A percentile compares a stretch with the other conserved stretches of the same genome.
These are phyloP conservation scores for Tipula confusa DNA, from an alignment of 2,888 invertebrate species.

Conservation along the genomic window DNA sequence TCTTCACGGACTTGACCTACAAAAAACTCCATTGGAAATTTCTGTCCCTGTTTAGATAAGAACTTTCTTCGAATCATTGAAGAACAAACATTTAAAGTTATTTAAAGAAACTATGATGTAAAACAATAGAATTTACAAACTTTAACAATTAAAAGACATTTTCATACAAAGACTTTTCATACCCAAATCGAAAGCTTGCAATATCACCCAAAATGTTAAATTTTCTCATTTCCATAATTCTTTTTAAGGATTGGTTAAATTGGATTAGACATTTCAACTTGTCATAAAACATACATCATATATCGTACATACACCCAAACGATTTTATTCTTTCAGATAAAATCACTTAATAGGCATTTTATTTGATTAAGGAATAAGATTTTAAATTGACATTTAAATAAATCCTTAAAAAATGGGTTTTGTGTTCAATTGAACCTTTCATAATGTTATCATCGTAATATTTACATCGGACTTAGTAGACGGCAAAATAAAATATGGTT, in stretches of 20 bases:
- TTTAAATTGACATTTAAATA: not conserved
- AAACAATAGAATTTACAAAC: too few species aligned
- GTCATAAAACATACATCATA: not conserved
- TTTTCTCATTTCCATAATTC: not conserved
- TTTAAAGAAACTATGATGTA: too few species aligned
- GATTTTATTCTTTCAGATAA: not conserved
- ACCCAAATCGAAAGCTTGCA: too few species aligned
- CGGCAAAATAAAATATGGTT: not conserved
- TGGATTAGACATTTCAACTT: not conserved
- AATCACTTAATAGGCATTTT: slow-evolving; percentile 12
- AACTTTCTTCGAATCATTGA: too few species aligned
- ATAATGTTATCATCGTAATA: not conserved
- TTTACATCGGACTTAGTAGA: not conserved
- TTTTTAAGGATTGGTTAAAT: not conserved
- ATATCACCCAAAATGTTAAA: not conserved
- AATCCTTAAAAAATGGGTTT: not conserved
- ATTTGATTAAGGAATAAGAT: slow-evolving; percentile 5
- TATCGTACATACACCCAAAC: not conserved
- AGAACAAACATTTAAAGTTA: too few species aligned
- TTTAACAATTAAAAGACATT: too few species aligned
- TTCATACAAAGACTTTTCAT: too few species aligned
- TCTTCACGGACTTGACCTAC: too few species aligned
- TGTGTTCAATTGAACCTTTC: not conserved
- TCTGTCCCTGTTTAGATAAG: too few species aligned
- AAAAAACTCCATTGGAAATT: too few species aligned